Percentiles rank a stretch among this genome's conserved stretches.
phyloP scores from a whole-genome alignment of 2,888 invertebrate genomes.

The Tachina grossa region DNA sequence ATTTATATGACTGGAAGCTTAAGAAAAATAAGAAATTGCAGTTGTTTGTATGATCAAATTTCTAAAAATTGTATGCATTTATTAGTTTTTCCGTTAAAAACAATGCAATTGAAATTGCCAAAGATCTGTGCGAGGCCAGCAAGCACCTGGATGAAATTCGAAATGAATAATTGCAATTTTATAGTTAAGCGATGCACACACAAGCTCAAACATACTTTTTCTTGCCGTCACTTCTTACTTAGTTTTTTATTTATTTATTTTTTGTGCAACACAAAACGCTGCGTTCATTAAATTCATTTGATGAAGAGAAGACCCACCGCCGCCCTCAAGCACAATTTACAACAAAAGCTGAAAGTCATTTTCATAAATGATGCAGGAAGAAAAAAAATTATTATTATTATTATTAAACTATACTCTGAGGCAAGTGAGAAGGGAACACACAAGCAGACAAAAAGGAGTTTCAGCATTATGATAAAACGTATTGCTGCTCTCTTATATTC shows the following conservation, averaged over 20 bases:
- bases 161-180: slow-evolving; percentile 63
- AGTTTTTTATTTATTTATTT: background rate
- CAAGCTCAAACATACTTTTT: slow-evolving; percentile 2
- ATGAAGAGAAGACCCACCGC: slow-evolving; percentile 64
- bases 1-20: slow-evolving; percentile 61
- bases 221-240: background rate
- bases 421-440: slow-evolving; percentile 28
- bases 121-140: slow-evolving; percentile 28
- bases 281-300: slow-evolving; percentile 52
- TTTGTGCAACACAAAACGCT: slow-evolving; percentile 17
- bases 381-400: slow-evolving; percentile 24
- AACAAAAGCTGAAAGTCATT: slow-evolving; percentile 59
- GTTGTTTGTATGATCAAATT: slow-evolving; percentile 39
- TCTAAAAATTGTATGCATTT: slow-evolving; percentile 29
- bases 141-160: slow-evolving; percentile 35
- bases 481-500: too few species aligned
- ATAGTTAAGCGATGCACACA: slow-evolving; percentile 22
- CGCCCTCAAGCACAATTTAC: slow-evolving; percentile 65
- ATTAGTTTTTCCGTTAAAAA: slow-evolving; percentile 53
- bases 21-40: slow-evolving; percentile 28
- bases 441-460: too few species aligned
- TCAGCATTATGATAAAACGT: too few species aligned
- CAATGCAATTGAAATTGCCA: slow-evolving; percentile 44
- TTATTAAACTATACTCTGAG: slow-evolving; percentile 48
- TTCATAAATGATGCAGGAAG: slow-evolving; percentile 49